Base-by-base conservation (phyloP, 1,140 invertebrate species). In the Drosophila melanica region DNA sequence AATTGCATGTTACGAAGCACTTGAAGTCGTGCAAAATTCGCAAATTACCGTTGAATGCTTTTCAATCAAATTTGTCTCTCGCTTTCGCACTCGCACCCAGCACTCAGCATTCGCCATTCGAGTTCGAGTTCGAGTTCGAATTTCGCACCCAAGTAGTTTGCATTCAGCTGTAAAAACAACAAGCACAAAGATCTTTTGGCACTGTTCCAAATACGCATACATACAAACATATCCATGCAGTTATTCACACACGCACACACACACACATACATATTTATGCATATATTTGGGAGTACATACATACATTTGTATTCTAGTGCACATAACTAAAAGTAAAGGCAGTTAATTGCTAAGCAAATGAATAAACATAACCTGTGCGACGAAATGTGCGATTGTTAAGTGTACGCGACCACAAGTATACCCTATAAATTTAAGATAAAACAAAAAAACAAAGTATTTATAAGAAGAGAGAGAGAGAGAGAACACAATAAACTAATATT, bases 321-420 rank as follows among this genome's bases (percentile, higher is more conserved):
- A 45, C 42, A 53, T 54, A 68, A 60, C 64, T 48, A 73, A 59
- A 62, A 72, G 35, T 39, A 69, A 73, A 58, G 45, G 55, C 57
- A 71, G 70, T 82, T 82, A 82, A 82, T 82, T 82, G 69, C 71
- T 79, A 59, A 71, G 71, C 70, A 82, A 82, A 82, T 82, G 79
- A 69, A 82, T 78, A 82, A 82, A 82, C 63, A 82, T 82, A 82
- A 58, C 65, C 59, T 33, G 63, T 54, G 59, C 67, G 30, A 35
- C 47, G 23, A 27, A 65, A 35, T 71, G 37, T 42, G 53, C 54
- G 51, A 45, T 55, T 2, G 12, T 2, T 65, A 41, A 47, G 4
- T 3, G 16, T 58, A 27, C 1, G 10, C 50, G 50, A 77, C 74
- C 42, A 53, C 42, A 18, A 10, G 14, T 11, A 68, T 63, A 57